phyloP scores from a whole-genome alignment of 2,113 vertebrate species.

The Ptilonorhynchus violaceus region DNA sequence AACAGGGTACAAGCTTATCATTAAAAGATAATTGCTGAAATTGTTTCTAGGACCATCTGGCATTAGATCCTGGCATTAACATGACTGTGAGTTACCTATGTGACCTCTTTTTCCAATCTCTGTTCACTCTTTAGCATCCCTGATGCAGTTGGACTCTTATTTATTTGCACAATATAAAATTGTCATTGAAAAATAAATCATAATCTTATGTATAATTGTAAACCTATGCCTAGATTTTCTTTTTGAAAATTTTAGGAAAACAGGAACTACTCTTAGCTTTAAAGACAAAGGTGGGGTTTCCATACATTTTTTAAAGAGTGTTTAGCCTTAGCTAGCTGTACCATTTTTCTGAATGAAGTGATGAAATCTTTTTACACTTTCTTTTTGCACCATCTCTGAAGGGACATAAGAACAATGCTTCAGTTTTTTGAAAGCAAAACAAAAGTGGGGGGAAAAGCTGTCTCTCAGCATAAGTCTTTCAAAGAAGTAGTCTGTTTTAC shows the following conservation, averaged over 20 bases:
- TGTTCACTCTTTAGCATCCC: neutral
- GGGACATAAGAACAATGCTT: neutral
- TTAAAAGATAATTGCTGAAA: neutral
- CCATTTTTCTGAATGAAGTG: neutral
- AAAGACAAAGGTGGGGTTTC: neutral
- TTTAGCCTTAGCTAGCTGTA: neutral
- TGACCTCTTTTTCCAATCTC: neutral
- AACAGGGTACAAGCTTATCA: neutral
- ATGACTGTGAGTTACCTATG: neutral
- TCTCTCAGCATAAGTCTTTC: neutral
- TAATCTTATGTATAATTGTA: neutral
- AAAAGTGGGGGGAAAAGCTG: rapidly evolving
- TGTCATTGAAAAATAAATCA: neutral
- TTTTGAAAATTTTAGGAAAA: neutral
- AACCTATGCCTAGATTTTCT: neutral
- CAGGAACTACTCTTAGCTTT: neutral
- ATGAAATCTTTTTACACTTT: neutral
- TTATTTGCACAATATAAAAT: neutral
- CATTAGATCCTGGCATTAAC: neutral
- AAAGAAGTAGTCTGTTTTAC: neutral
- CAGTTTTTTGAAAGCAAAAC: neutral
- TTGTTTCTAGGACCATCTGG: neutral
- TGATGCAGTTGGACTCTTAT: neutral
- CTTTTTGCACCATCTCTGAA: neutral
- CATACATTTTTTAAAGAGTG: neutral